Evolutionary conservation across 2,113 vertebrate genomes (phyloP), one percentile per base, ranked within the genome.

Genomic region (Polyodon spathula): DNA sequence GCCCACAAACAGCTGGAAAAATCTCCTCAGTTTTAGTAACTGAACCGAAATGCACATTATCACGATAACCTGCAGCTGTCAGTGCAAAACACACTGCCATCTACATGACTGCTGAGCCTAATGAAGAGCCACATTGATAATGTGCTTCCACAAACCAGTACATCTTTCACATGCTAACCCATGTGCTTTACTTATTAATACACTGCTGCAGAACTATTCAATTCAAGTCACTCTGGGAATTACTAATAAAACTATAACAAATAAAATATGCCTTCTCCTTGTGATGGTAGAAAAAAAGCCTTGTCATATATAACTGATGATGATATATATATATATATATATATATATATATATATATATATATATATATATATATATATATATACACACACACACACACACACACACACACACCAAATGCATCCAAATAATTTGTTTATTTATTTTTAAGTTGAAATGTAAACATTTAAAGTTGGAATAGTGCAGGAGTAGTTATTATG

Each of bases 1-100:
- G 84, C 84, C 85, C 76, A 76, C 76, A 87, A 83, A 85, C 86
- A 89, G 87, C 86, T 89, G 86, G 84, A 78, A 73, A 81, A 80
- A 82, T 75, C 84, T 84, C 84, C 79, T 78, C 67, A 84, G 78
- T 84, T 84, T 90, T 79, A 86, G 84, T 89, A 80, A 88, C 79
- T 85, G 84, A 84, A 80, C 70, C 83, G 81, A 81, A 85, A 86
- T 78, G 81, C 74, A 72, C 70, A 76, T 83, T 79, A 76, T 73
- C 74, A 82, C 77, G 84, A 83, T 86, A 86, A 70, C 78, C 71
- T 81, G 80, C 86, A 88, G 87, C 86, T 89, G 86, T 89, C 84
- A 71, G 73, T 74, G 78, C 78, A 79, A 76, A 72, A 63, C 73
- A 76, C 73, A 66, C 75, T 72, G 68, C 80, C 82, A 80, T 84